Evolutionary conservation across 2,113 vertebrate genomes (phyloP).

Genomic region (Sinosuthora webbiana): DNA sequence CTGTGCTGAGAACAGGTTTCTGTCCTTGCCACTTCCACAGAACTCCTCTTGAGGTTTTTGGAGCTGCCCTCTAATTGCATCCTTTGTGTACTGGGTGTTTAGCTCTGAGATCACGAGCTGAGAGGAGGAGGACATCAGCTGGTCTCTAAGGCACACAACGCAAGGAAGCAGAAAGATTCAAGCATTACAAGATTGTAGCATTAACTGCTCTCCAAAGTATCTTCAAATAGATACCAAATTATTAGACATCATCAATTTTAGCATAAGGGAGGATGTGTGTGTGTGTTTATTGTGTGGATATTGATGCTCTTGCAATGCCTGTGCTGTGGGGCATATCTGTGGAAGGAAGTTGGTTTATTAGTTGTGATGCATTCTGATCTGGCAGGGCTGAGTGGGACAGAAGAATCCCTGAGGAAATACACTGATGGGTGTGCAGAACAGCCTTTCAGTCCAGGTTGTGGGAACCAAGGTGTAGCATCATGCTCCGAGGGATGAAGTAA

Average conservation of each 20-base stretch:
- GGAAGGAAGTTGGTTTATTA: background rate
- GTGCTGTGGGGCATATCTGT: background rate
- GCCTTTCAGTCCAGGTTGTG: background rate
- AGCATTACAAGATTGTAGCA: background rate
- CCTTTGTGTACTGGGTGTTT: background rate
- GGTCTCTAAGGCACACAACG: rapidly evolving
- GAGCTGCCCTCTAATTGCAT: background rate
- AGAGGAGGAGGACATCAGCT: background rate
- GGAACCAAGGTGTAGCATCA: background rate
- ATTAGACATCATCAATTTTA: background rate
- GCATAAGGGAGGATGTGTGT: background rate
- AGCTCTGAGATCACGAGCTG: background rate
- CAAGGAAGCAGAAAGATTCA: background rate
- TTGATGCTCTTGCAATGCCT: background rate
- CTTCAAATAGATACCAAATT: background rate
- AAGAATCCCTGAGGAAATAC: background rate
- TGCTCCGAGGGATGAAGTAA: background rate
- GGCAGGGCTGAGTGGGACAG: background rate
- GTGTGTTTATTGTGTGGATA: background rate
- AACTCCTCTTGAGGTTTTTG: background rate
- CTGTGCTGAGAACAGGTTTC: background rate
- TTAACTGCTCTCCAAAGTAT: background rate
- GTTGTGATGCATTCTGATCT: background rate
- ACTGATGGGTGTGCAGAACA: background rate
- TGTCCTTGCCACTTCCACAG: background rate